phyloP scores from a whole-genome alignment of 2,113 vertebrate species.

The Aldabrachelys gigantea region DNA sequence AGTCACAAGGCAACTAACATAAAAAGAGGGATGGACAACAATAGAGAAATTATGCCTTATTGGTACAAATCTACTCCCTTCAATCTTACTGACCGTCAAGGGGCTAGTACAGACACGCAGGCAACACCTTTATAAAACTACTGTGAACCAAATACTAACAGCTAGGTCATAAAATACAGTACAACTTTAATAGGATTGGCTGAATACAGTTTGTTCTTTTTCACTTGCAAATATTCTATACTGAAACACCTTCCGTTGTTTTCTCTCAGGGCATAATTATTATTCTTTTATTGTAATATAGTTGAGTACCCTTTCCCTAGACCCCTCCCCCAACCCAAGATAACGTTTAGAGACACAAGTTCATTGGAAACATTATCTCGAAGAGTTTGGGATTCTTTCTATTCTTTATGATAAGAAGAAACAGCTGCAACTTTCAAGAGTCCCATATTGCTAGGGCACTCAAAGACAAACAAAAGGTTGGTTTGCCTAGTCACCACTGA shows the following conservation, averaged over 20 bases:
- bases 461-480: neutral
- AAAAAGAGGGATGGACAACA: neutral
- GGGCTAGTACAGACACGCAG: neutral
- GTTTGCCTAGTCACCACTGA: neutral
- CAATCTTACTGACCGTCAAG: fast-evolving
- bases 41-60: neutral
- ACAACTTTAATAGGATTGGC: neutral
- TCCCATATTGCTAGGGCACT: neutral
- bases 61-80: neutral
- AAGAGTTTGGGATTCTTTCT: neutral
- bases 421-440: neutral
- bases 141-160: neutral
- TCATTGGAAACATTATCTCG: neutral
- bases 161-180: neutral
- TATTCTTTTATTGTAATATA: neutral
- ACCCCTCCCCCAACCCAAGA: neutral
- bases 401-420: neutral
- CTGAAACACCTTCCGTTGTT: neutral
- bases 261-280: neutral
- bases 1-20: neutral
- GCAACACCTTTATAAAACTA: neutral
- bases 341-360: neutral
- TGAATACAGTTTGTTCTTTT: neutral
- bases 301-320: neutral
- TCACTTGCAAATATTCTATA: neutral